Evolutionary conservation across 2,113 vertebrate species (phyloP).

Genomic region (Brienomyrus brachyistius): DNA sequence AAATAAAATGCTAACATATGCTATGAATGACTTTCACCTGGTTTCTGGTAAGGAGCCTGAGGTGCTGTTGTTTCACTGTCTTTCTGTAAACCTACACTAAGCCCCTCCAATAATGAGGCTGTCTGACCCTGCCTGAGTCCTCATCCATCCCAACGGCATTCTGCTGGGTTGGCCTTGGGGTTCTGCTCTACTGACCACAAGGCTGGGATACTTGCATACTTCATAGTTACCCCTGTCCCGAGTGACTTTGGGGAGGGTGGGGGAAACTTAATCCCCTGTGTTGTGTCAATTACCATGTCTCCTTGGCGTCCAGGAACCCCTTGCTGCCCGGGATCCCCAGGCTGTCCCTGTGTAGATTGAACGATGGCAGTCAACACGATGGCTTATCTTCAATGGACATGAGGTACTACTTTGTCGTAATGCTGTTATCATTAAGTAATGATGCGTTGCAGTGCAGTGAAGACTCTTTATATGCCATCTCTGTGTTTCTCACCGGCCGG

Average conservation of each 20-base stretch:
- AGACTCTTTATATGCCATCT: neutral
- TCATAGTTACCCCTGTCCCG: neutral
- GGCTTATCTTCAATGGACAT: neutral
- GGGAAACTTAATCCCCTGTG: neutral
- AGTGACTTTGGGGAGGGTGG: too few relatives aligned
- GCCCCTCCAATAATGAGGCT: neutral
- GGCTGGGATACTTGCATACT: neutral
- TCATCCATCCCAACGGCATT: neutral
- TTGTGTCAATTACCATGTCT: slow-evolving; percentile 55
- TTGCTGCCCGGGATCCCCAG: slow-evolving; percentile 62
- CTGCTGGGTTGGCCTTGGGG: neutral
- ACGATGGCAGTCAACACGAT: neutral
- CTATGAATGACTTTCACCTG: neutral
- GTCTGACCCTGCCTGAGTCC: neutral
- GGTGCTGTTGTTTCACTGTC: neutral
- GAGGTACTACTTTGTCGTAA: neutral
- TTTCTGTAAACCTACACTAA: neutral
- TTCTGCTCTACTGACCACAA: neutral
- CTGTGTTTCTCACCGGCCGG: slow-evolving; percentile 52
- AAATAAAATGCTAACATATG: neutral
- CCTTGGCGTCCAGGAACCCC: slow-evolving; percentile 65
- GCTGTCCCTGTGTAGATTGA: slow-evolving; percentile 55
- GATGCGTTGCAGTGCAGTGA: neutral
- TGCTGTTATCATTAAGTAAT: too few relatives aligned
- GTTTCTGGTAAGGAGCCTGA: neutral